Evolutionary conservation across 2,888 invertebrate genomes (phyloP).

Genomic region (Diploptera punctata): DNA sequence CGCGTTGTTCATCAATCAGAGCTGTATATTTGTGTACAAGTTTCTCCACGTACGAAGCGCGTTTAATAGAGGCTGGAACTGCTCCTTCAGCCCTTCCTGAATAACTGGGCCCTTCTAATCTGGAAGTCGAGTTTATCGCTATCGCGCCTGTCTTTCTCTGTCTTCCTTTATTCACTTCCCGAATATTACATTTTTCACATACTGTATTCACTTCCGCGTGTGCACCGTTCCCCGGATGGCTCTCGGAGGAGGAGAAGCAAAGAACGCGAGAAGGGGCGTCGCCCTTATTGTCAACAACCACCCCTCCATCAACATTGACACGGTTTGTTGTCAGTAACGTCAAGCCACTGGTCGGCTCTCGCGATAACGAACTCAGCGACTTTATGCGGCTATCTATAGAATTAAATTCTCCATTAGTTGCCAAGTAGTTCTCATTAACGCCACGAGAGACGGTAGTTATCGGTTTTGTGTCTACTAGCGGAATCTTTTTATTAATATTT

Average conservation of each 20-base stretch:
- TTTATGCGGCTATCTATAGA: background rate
- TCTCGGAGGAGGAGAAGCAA: background rate
- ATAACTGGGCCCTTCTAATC: background rate
- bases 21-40: conserved; percentile 35
- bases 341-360: background rate
- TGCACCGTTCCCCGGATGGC: background rate
- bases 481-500: background rate
- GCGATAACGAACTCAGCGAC: conserved; percentile 3
- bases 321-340: background rate
- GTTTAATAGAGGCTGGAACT: background rate
- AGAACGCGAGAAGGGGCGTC: conserved; percentile 6
- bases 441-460: conserved; percentile 4
- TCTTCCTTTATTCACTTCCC: background rate
- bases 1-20: conserved; percentile 17
- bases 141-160: conserved; percentile 27
- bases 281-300: conserved; percentile 14
- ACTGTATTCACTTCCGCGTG: background rate
- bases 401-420: background rate
- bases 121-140: background rate
- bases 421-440: background rate
- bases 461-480: background rate
- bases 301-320: conserved; percentile 9
- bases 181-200: background rate
- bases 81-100: background rate
- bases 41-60: conserved; percentile 34